phyloP scores from a whole-genome alignment of 2,113 vertebrate genomes.

The Emydocephalus ijimae region DNA sequence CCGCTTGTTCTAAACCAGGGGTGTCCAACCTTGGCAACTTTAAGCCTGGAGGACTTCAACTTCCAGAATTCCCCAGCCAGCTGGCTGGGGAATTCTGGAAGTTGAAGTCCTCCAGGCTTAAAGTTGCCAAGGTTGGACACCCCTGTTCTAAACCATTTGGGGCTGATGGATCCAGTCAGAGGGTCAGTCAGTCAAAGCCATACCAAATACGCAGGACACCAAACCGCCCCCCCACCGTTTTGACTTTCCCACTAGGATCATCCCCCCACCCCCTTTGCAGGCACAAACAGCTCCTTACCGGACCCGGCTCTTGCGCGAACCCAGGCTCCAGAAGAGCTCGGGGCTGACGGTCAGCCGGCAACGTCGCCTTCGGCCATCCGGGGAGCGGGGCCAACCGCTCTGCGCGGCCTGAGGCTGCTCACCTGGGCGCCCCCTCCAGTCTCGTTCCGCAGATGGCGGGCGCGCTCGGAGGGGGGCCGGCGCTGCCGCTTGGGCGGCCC shows the following conservation, averaged over 20 bases:
- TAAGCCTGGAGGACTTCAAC: too few species aligned
- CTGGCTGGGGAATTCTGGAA: too few species aligned
- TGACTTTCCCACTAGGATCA: not conserved
- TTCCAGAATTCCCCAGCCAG: too few species aligned
- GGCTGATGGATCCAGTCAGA: not conserved
- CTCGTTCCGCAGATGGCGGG: conserved; percentile 77
- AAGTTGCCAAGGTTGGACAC: too few species aligned
- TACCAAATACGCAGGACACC: not conserved
- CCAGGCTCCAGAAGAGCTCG: not conserved
- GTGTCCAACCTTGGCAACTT: too few species aligned
- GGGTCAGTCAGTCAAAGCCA: not conserved
- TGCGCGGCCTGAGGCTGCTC: not conserved
- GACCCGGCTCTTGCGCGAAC: not conserved
- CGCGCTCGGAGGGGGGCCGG: conserved; percentile 71
- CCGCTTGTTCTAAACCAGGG: not conserved
- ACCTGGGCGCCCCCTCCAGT: conserved; percentile 42
- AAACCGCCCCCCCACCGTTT: not conserved
- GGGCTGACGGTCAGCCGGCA: not conserved
- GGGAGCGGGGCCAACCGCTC: not conserved
- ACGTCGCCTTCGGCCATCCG: not conserved
- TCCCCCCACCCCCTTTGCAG: not conserved
- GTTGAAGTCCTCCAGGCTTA: too few species aligned
- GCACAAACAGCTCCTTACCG: not conserved
- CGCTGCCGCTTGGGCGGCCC: conserved; percentile 71
- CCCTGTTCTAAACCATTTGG: not conserved